phyloP scores from a whole-genome alignment of 2,113 vertebrate genomes.

The Loxodonta africana region DNA sequence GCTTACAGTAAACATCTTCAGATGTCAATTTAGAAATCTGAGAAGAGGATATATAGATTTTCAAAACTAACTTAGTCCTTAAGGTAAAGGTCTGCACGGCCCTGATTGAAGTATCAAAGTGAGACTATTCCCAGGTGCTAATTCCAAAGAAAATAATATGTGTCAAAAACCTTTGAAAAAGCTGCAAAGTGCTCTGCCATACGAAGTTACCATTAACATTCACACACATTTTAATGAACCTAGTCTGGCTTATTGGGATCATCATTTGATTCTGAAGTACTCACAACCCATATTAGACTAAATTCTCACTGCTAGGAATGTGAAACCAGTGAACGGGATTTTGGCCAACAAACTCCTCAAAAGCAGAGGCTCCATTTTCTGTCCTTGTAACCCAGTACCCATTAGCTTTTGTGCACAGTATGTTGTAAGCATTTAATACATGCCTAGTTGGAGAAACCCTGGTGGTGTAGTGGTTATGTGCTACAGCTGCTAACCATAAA shows the following conservation, averaged over 20 bases:
- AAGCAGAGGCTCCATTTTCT: neutral
- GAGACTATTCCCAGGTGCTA: neutral
- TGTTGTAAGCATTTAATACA: neutral
- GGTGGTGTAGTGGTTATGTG: no score
- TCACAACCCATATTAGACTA: neutral
- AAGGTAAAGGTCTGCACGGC: no score
- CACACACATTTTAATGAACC: neutral
- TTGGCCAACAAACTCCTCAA: neutral
- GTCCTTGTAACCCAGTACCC: neutral
- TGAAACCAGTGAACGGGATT: fast-evolving
- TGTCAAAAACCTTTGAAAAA: neutral
- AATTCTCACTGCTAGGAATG: neutral
- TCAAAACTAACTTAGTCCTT: neutral
- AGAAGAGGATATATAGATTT: neutral
- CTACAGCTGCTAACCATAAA: no score
- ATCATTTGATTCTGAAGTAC: neutral
- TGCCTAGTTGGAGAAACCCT: no score
- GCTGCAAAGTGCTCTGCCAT: neutral
- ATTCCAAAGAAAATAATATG: neutral
- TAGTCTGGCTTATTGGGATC: fast-evolving
- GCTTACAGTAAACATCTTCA: neutral
- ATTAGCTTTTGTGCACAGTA: neutral
- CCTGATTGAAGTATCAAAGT: neutral
- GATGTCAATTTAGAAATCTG: neutral
- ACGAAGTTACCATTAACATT: no score